Evolutionary conservation across 2,888 invertebrate species (phyloP), one percentile per base, ranked within the genome.

Genomic region (Drosophila neutralis): DNA sequence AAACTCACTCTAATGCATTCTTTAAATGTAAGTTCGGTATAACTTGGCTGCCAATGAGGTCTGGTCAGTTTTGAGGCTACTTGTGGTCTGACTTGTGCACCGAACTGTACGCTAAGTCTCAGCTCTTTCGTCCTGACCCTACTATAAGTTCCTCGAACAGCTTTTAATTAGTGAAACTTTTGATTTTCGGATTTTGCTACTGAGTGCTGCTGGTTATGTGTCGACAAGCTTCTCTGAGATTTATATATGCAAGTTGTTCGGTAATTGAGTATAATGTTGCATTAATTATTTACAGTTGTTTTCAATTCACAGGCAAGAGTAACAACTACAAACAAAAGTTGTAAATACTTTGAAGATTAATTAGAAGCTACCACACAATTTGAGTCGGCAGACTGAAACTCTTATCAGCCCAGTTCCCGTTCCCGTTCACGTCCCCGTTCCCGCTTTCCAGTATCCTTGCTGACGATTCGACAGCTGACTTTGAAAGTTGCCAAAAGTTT

Each of bases 221-320:
- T 62, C 42, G 21, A 62, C 62, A 45, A 78, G 51, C 63, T 78
- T 61, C 63, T 56, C 56, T 24, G 69, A 77, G 80, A 75, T 82
- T 73, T 82, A 82, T 75, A 67, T 75, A 81, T 87, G 86, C 77
- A 87, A 79, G 83, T 86, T 76, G 67, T 69, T 78, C 52, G 74
- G 84, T 86, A 86, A 86, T 88, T 86, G 85, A 80, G 78, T 80
- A 85, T 83, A 85, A 87, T 87, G 83, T 76, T 77, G 83, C 82
- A 87, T 89, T 83, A 89, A 87, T 87, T 87, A 87, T 89, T 87
- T 82, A 89, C 87, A 87, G 80, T 89, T 89, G 89, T 83, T 85
- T 86, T 80, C 71, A 83, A 86, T 83, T 76, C 70, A 72, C 58
- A 29, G 73, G 56, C 53, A 63, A 49, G 27, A 54, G 38, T 36